These are phyloP conservation scores for Globodera rostochiensis DNA, from an alignment of 1,140 invertebrate genomes.

Conservation along the genomic window DNA sequence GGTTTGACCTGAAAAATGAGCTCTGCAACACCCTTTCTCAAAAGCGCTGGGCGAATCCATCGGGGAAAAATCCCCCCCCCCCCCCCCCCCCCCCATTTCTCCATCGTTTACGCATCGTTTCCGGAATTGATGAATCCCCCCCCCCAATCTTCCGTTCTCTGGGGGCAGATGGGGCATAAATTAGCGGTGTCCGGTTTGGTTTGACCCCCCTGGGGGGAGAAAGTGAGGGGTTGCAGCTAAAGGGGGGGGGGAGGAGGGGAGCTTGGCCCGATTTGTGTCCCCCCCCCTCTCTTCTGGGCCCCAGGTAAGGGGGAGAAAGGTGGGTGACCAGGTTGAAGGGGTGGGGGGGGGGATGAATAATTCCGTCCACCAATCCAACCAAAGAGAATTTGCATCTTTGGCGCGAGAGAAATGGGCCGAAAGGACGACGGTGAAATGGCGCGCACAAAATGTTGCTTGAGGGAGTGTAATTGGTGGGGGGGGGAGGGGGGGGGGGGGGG, in stretches of 20 bases:
- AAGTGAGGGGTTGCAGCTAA: not conserved
- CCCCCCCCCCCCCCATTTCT: not conserved
- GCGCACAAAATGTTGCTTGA: not conserved
- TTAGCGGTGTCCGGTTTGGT: not conserved
- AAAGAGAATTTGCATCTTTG: slow-evolving; percentile 15
- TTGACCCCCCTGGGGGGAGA: not conserved
- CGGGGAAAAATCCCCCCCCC: no score
- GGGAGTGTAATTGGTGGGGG: not conserved
- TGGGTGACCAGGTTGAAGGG: not conserved
- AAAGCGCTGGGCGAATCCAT: not conserved
- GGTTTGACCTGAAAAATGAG: not conserved
- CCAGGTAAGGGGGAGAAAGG: not conserved
- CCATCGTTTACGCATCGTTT: not conserved
- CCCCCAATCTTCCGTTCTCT: slow-evolving; percentile 1
- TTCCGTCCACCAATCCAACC: slow-evolving; percentile 2
- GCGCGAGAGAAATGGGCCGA: slow-evolving; percentile 16
- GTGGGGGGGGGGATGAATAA: not conserved
- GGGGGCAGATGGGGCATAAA: slow-evolving; percentile 2
- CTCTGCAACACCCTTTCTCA: not conserved
- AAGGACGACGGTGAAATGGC: not conserved
- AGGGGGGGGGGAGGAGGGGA: not conserved
- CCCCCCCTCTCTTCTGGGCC: not conserved
- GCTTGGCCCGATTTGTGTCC: slow-evolving; percentile 1
- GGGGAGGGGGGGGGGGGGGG: not conserved
- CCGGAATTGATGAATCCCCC: slow-evolving; percentile 1